These are phyloP conservation scores for Drosophila anomelani DNA, from an alignment of 2,888 invertebrate genomes.

Conservation along the genomic window DNA sequence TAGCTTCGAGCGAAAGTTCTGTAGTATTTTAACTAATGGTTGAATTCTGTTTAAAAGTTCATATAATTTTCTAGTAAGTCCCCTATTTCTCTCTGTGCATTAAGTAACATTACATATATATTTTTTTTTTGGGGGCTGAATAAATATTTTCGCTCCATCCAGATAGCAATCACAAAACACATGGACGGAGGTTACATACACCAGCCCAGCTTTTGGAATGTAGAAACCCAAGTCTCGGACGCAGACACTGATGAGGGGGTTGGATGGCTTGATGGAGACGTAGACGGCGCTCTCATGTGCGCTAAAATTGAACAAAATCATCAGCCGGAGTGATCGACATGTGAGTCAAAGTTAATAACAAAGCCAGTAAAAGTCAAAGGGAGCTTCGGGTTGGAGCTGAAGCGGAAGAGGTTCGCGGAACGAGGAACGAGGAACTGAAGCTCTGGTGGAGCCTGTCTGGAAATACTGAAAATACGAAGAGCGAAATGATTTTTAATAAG, in stretches of 20 bases:
- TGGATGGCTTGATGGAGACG: constrained; percentile 54
- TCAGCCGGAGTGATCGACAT: constrained; percentile 80
- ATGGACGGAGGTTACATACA: constrained; percentile 20
- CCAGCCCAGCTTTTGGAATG: constrained; percentile 56
- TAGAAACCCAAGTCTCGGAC: constrained; percentile 51
- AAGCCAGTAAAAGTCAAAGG: constrained; percentile 53
- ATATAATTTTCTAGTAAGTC: too few species aligned
- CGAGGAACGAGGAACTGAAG: constrained; percentile 3
- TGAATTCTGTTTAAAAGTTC: too few species aligned
- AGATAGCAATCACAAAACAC: constrained; percentile 67
- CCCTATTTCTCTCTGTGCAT: not conserved
- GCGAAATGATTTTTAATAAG: constrained; percentile 84
- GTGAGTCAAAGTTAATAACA: constrained; percentile 82
- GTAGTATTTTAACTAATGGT: too few species aligned
- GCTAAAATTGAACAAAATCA: constrained; percentile 81
- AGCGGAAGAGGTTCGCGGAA: not conserved
- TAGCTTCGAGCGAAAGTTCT: too few species aligned
- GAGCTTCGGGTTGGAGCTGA: constrained; percentile 8
- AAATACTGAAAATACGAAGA: constrained; percentile 79
- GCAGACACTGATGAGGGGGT: constrained; percentile 28
- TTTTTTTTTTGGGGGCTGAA: constrained; percentile 76
- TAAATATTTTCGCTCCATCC: constrained; percentile 75
- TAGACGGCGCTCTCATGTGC: constrained; percentile 79
- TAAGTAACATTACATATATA: constrained; percentile 60
- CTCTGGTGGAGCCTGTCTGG: constrained; percentile 54